A percentile compares a stretch with the other conserved stretches of the same genome.
phyloP scores from a whole-genome alignment of 92 coral and sea anemone genomes.

The Diadumene lineata region DNA sequence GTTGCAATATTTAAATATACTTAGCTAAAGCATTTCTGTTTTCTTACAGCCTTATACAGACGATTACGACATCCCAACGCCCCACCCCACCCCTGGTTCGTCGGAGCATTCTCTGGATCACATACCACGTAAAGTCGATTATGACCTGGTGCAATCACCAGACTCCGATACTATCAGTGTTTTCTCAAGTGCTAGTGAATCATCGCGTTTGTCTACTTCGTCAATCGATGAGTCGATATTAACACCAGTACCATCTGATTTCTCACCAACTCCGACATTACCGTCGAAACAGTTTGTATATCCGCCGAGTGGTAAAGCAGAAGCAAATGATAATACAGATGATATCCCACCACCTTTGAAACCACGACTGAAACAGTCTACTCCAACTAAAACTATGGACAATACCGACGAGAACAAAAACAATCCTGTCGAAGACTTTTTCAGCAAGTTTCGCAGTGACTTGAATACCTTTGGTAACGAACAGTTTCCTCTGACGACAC shows the following conservation, averaged over 20 bases:
- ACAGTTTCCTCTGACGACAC: not conserved
- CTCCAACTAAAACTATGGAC: not conserved
- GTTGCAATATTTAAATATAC: too few relatives aligned
- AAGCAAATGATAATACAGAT: not conserved
- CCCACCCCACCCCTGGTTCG: constrained; percentile 16
- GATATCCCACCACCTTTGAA: not conserved
- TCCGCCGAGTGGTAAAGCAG: constrained; percentile 1
- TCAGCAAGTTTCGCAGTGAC: constrained; percentile 3
- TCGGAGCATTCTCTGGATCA: too few relatives aligned
- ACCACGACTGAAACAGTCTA: not conserved
- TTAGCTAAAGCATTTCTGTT: too few relatives aligned
- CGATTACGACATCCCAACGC: constrained; percentile 10
- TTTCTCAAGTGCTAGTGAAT: constrained; percentile 28
- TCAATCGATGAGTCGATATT: constrained; percentile 21
- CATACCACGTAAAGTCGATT: constrained; percentile 7
- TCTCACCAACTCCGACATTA: constrained; percentile 39
- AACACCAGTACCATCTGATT: constrained; percentile 27
- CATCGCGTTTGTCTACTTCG: constrained; percentile 30
- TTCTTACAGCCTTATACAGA: constrained; percentile 5
- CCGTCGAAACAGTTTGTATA: constrained; percentile 22
- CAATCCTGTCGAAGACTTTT: constrained; percentile 26
- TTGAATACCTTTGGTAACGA: constrained; percentile 26
- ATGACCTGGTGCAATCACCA: constrained; percentile 20
- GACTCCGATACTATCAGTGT: constrained; percentile 31
- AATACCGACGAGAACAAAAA: constrained; percentile 15